Evolutionary conservation across 2,797 vertebrate genomes (phyloP), one percentile per base, ranked within the genome.

Genomic region (Neomorphus geoffroyi): DNA sequence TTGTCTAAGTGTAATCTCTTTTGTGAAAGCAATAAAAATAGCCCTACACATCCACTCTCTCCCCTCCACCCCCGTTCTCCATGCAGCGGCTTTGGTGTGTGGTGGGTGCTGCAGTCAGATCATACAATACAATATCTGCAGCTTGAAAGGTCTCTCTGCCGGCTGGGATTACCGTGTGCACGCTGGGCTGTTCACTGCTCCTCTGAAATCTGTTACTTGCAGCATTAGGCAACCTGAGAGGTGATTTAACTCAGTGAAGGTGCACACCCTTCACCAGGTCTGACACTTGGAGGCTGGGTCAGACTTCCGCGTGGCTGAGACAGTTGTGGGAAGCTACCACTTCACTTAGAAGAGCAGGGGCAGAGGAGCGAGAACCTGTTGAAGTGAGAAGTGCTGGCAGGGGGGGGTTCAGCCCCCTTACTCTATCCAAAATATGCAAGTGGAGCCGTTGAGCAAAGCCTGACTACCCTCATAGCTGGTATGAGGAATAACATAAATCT

Each of bases 291-390:
- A 79, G 93, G 79, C 85, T 80, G 62, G 66, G 41, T 62, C 51
- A 21, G 67, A 48, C 90, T 96, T 93, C 89, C 81, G 81, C 71
- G 54, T 96, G 93, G 94, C 96, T 72, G 70, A 79, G 93, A 92
- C 82, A 80, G 92, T 91, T 75, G 33, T 14, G 21, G 97, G 97
- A 74, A 84, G 77, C 90, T 96, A 74, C 97, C 97, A 94, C 93
- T 69, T 91, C 51, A 13, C 75, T 30, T 3, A 0, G 33, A 75
- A 54, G 81, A 71, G 53, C 48, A 16, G 75, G 91, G 96, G 91
- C 87, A 88, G 82, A 70, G 21, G 21, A 74, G 37, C 10, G 26
- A 57, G 37, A 41, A 53, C 45, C 56, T 30, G 77, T 14, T 21
- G 50, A 14, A 1, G 0, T 9, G 65, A 62, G 33, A 45, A 67